Percentiles rank a stretch among this genome's conserved stretches.
These are phyloP conservation scores for Andrena cerasifolii DNA, from an alignment of 1,140 invertebrate species.

Conservation along the genomic window DNA sequence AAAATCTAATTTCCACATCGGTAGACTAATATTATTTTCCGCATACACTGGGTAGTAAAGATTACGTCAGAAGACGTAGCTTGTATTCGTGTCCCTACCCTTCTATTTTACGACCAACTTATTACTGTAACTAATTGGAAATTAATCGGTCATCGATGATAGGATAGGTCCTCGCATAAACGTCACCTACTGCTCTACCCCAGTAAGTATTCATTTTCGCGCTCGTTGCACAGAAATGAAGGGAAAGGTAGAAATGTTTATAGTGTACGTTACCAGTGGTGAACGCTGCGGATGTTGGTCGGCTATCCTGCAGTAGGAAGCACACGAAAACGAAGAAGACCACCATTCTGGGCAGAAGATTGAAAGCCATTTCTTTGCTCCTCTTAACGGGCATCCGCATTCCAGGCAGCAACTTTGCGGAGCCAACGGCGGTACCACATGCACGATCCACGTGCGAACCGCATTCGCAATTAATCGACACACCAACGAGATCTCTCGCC, in stretches of 20 bases:
- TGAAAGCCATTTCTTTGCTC: slow-evolving; percentile 26
- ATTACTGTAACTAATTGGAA: too few relatives aligned
- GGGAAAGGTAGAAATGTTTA: neutral
- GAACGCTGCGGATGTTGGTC: slow-evolving; percentile 69
- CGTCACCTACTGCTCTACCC: too few relatives aligned
- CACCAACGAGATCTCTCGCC: slow-evolving; percentile 37
- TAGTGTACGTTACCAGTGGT: slow-evolving; percentile 72
- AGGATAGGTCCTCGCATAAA: too few relatives aligned
- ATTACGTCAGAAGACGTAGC: too few relatives aligned
- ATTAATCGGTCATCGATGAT: too few relatives aligned
- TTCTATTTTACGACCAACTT: too few relatives aligned
- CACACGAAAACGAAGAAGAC: slow-evolving; percentile 67
- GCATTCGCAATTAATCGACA: slow-evolving; percentile 51
- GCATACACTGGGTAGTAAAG: too few relatives aligned
- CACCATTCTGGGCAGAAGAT: slow-evolving; percentile 63
- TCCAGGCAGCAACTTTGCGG: slow-evolving; percentile 30
- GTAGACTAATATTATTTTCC: too few relatives aligned
- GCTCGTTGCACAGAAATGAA: neutral
- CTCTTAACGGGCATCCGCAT: slow-evolving; percentile 45
- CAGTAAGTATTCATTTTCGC: too few relatives aligned
- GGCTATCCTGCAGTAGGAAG: slow-evolving; percentile 66
- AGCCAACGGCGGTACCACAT: slow-evolving; percentile 42
- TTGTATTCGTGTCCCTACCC: too few relatives aligned
- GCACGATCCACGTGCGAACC: slow-evolving; percentile 37
- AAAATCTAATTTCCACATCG: too few relatives aligned